Evolutionary conservation across 2,888 invertebrate species (phyloP), one percentile per base, ranked within the genome.

Genomic region (Sisyra nigra): DNA sequence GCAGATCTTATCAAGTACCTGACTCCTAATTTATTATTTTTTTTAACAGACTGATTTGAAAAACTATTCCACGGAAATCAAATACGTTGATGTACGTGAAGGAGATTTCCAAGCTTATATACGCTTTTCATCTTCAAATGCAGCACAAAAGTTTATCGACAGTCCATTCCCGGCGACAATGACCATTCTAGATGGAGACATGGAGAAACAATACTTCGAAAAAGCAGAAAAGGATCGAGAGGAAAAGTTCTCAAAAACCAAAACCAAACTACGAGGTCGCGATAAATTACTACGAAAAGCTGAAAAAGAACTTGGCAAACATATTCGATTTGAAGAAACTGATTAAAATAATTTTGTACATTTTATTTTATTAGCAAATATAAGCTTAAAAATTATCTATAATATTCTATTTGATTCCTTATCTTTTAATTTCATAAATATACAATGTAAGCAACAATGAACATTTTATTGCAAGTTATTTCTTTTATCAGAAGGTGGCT

Each of bases 41-140:
- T 47, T 43, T 52, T 67, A 65, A 37, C 58, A 80, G 80, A 66
- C 66, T 48, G 71, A 77, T 53, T 63, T 76, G 47, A 72, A 69
- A 49, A 67, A 69, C 44, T 72, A 76, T 48, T 59, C 69, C 10
- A 67, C 69, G 13, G 73, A 74, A 24, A 74, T 85, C 1, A 72
- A 81, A 49, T 92, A 87, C 55, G 77, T 92, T 1, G 92, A 93
- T 54, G 71, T 83, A 1, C 75, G 76, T 48, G 79, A 81, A 49
- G 82, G 80, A 2, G 73, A 74, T 42, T 65, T 66, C 6, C 69
- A 76, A 51, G 79, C 78, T 0, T 74, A 73, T 55, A 63, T 88
- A 4, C 67, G 87, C 40, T 80, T 86, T 53, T 60, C 66, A 36
- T 61, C 61, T 49, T 52, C 58, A 15, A 66, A 70, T 45, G 61